A percentile compares a stretch with the other conserved stretches of the same genome.
These are phyloP conservation scores for Epizoanthus rinbou DNA, from an alignment of 92 coral and sea anemone species.

Conservation along the genomic window DNA sequence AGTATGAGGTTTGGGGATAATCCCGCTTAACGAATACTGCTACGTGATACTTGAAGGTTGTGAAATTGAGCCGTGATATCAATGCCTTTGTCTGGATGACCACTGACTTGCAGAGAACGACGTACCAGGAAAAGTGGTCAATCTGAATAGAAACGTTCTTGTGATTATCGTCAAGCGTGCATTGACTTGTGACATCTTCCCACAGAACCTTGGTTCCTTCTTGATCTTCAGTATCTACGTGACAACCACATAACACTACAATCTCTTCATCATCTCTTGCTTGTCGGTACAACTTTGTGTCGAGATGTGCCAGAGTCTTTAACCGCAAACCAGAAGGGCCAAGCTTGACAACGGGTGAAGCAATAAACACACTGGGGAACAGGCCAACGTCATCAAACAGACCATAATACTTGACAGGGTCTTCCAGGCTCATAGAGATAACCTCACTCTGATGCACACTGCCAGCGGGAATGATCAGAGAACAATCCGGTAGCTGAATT, in stretches of 20 bases:
- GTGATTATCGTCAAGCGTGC: neutral
- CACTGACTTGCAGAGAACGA: neutral
- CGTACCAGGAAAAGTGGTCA: neutral
- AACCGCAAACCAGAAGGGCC: neutral
- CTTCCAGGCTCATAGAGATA: neutral
- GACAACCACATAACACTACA: neutral
- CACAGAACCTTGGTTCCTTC: neutral
- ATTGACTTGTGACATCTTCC: neutral
- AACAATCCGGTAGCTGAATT: neutral
- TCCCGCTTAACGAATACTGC: neutral
- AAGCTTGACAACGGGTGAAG: neutral
- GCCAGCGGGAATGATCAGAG: neutral
- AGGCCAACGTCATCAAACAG: no score
- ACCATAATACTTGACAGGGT: no score
- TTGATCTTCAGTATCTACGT: neutral
- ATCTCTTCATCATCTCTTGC: neutral
- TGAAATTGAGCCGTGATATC: neutral
- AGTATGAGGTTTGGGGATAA: neutral
- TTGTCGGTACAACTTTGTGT: no score
- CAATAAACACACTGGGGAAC: neutral
- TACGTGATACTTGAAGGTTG: neutral
- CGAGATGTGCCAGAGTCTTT: no score
- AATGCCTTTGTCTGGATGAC: neutral
- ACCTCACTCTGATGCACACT: no score
- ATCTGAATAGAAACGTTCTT: neutral